A percentile compares a stretch with the other conserved stretches of the same genome.
phyloP scores from a whole-genome alignment of 2,888 invertebrate genomes.

The Tipula unca region DNA sequence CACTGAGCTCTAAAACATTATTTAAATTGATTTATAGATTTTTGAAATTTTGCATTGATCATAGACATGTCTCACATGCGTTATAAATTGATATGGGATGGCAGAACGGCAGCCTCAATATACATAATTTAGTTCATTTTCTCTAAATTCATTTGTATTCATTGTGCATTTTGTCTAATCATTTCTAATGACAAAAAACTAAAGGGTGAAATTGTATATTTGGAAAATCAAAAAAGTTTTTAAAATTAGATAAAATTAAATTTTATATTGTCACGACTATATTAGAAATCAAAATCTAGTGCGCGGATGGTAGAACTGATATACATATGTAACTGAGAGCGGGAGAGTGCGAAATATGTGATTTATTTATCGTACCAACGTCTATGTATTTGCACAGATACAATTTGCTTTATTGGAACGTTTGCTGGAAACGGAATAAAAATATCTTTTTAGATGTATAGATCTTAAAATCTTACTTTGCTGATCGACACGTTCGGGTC shows the following conservation, averaged over 20 bases:
- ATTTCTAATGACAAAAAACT: background rate
- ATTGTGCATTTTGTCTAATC: background rate
- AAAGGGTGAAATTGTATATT: background rate
- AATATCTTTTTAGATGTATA: no score
- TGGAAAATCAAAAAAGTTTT: background rate
- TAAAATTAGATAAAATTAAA: background rate
- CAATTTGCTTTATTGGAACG: no score
- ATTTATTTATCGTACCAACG: no score
- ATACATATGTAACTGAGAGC: no score
- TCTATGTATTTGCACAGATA: no score
- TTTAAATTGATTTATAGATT: background rate
- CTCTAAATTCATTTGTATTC: background rate
- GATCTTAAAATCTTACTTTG: no score
- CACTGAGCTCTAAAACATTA: background rate
- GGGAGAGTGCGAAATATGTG: no score
- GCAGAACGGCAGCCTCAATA: background rate
- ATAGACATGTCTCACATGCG: background rate
- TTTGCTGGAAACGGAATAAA: no score
- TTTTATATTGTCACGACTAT: no score
- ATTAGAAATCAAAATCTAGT: no score
- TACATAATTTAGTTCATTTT: background rate
- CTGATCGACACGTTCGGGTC: no score
- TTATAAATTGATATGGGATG: background rate
- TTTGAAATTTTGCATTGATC: background rate
- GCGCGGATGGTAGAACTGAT: no score